Conservation (phyloP, 2,797 vertebrate genomes). For the Pangasius larnaudii region DNA sequence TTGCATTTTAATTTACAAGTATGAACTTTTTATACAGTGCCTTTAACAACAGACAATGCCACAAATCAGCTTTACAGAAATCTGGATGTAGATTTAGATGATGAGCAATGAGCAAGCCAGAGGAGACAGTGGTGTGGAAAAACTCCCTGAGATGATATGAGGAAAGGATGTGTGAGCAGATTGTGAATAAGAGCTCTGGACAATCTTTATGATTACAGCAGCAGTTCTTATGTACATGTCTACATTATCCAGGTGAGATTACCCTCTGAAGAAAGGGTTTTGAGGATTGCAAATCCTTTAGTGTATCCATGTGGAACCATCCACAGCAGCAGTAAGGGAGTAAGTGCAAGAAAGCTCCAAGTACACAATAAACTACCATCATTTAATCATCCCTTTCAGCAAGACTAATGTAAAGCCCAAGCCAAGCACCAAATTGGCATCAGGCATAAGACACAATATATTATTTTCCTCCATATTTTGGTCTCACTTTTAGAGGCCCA, state of each 20-base stretch:
- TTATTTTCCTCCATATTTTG: background rate
- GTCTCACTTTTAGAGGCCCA: background rate
- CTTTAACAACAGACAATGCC: background rate
- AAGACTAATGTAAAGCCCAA: background rate
- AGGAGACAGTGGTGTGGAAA: background rate
- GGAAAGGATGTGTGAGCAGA: background rate
- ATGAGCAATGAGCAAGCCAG: background rate
- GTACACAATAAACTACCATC: background rate
- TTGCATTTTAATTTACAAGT: background rate
- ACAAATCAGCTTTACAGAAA: background rate
- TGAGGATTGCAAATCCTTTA: background rate
- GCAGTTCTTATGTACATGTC: background rate
- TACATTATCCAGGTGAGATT: background rate
- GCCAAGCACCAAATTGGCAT: background rate
- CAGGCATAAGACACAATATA: background rate
- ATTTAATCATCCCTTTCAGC: background rate
- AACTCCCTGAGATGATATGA: background rate
- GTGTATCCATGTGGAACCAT: background rate
- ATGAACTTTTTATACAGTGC: background rate
- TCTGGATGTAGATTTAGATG: background rate
- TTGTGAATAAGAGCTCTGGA: background rate
- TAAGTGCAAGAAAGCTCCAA: background rate
- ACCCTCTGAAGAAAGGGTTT: background rate
- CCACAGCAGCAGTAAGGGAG: background rate
- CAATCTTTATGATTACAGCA: background rate